A percentile compares a stretch with the other conserved stretches of the same genome.
Evolutionary conservation across 2,888 invertebrate species (phyloP).

Genomic region (Cephus rjabovi): DNA sequence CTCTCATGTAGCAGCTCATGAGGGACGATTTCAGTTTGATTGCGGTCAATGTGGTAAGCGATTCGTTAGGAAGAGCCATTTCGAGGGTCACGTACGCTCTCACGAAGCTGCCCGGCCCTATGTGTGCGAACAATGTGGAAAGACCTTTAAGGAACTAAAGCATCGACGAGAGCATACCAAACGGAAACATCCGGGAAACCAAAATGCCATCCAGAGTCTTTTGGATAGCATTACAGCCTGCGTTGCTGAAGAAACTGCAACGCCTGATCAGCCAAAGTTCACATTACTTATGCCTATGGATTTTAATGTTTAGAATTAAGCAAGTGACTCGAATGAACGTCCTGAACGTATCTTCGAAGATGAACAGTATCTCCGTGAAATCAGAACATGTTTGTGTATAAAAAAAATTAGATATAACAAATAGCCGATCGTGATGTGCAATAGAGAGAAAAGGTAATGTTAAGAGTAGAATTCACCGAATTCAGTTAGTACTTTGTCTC

Average conservation of each 20-base stretch:
- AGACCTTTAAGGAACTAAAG: constrained; percentile 62
- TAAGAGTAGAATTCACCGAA: not conserved
- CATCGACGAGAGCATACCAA: constrained; percentile 63
- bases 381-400: not conserved
- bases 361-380: not conserved
- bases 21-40: constrained; percentile 62
- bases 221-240: constrained; percentile 59
- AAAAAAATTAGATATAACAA: not conserved
- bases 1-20: constrained; percentile 63
- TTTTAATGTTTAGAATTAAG: constrained; percentile 49
- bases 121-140: constrained; percentile 62
- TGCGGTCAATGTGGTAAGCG: constrained; percentile 64
- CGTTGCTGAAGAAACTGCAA: constrained; percentile 49
- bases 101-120: constrained; percentile 63
- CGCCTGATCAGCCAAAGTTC: constrained; percentile 55
- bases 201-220: constrained; percentile 57
- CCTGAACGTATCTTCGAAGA: not conserved
- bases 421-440: not conserved
- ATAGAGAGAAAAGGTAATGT: not conserved
- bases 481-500: not conserved
- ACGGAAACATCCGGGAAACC: constrained; percentile 56
- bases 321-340: not conserved
- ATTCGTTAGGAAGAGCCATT: constrained; percentile 65
- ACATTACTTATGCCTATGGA: constrained; percentile 62
- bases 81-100: constrained; percentile 62